A percentile compares a stretch with the other conserved stretches of the same genome.
Conservation (phyloP, 2,888 invertebrate genomes). For the Dolichopus griseipennis region DNA sequence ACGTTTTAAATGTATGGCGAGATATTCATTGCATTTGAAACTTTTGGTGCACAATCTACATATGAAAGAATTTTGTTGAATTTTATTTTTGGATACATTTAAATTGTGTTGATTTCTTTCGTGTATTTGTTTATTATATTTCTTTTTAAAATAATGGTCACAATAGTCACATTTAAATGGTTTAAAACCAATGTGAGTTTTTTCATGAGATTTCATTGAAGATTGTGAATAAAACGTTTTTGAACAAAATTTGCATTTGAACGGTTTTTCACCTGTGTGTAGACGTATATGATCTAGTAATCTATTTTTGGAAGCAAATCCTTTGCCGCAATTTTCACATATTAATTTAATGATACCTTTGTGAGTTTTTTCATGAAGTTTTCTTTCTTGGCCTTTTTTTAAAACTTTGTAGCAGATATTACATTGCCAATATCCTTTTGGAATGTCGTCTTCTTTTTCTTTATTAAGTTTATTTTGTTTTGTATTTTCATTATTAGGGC, state of each 20-base stretch:
- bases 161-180: neutral
- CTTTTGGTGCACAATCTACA: neutral
- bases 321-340: conserved; percentile 8
- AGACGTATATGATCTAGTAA: neutral
- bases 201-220: neutral
- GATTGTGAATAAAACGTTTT: neutral
- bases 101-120: neutral
- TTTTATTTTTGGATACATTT: neutral
- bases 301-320: neutral
- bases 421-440: conserved; percentile 7
- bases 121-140: conserved; percentile 7
- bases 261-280: neutral
- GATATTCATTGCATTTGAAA: neutral
- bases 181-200: neutral
- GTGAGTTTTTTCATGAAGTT: neutral
- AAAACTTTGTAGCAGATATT: neutral
- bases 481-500: too few species aligned
- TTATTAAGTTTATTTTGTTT: neutral
- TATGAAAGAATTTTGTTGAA: neutral
- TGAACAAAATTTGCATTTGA: neutral
- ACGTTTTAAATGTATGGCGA: neutral
- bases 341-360: neutral
- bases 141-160: neutral
- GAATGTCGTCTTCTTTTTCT: neutral
- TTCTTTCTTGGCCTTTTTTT: conserved; percentile 4